Evolutionary conservation across 2,888 invertebrate species (phyloP), one percentile per base, ranked within the genome.

Genomic region (Aphidoletes aphidimyza): DNA sequence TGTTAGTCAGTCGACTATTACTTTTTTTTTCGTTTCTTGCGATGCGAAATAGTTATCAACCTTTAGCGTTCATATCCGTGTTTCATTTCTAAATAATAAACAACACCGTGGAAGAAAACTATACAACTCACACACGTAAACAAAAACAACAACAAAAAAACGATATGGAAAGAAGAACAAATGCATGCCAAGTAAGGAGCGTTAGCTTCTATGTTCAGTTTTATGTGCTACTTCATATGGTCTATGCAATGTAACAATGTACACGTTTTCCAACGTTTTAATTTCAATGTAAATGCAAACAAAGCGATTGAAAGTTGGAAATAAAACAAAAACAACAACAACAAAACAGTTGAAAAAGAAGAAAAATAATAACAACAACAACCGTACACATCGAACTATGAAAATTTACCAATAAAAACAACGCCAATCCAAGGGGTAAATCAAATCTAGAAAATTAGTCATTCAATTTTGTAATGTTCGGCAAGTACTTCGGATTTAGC

Each of bases 251-350:
- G 26, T 69, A 30, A 69, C 69, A 69, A 69, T 69, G 69, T 69
- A 69, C 69, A 69, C 69, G 69, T 30, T 69, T 69, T 69, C 69
- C 69, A 69, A n/a, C n/a, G 26, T 69, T 69, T 69, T 69, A 69
- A 69, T 69, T 69, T 69, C 69, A 30, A 54, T 54, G 54, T 54
- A 26, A 54, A 54, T 54, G 54, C 54, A 54, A 54, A 54, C 54
- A 54, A 54, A 54, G 54, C 22, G 54, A 26, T 69, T 69, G n/a
- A 69, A 17, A 69, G 34, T 30, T 14, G 19, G 54, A 54, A 30
- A 39, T 39, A 39, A 39, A 39, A 39, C 11, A 11, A n/a, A n/a
- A n/a, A n/a, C n/a, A n/a, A n/a, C n/a, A n/a, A n/a, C n/a, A n/a
- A n/a, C n/a, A n/a, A n/a, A n/a, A n/a, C n/a, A n/a, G n/a, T n/a